These are phyloP conservation scores for Labeo calbasu DNA, from an alignment of 2,797 vertebrate genomes.

Conservation along the genomic window DNA sequence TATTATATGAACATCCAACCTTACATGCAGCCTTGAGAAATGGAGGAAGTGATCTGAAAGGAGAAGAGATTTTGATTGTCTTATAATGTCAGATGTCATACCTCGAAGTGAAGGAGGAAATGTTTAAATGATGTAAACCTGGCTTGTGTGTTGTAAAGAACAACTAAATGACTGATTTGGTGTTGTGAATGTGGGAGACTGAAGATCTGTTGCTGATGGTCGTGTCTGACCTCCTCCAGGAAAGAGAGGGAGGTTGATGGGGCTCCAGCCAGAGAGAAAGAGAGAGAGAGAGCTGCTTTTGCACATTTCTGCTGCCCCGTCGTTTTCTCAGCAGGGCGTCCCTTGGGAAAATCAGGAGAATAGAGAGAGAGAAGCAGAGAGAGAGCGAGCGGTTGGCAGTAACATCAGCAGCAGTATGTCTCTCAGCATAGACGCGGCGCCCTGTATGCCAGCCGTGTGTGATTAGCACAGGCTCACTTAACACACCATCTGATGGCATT, in stretches of 20 bases:
- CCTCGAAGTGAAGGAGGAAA: background rate
- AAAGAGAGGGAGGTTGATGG: slow-evolving; percentile 14
- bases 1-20: background rate
- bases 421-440: slow-evolving; percentile 68
- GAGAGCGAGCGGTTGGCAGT: slow-evolving; percentile 53
- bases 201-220: slow-evolving; percentile 45
- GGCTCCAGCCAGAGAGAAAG: slow-evolving; percentile 32
- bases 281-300: slow-evolving; percentile 71
- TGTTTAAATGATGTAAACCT: background rate
- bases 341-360: slow-evolving; percentile 76
- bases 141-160: background rate
- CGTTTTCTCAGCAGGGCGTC: slow-evolving; percentile 77
- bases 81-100: background rate
- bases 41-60: background rate
- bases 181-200: slow-evolving; percentile 20
- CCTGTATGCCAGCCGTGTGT: slow-evolving; percentile 69
- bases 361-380: slow-evolving; percentile 43
- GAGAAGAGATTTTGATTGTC: background rate
- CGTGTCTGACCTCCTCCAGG: slow-evolving; percentile 27
- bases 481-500: slow-evolving; percentile 64
- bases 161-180: background rate
- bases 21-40: background rate
- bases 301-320: slow-evolving; percentile 80
- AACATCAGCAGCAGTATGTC: slow-evolving; percentile 69
- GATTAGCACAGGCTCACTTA: slow-evolving; percentile 71